Conservation (phyloP, 2,797 vertebrate genomes). For the Xenopus petersii region DNA sequence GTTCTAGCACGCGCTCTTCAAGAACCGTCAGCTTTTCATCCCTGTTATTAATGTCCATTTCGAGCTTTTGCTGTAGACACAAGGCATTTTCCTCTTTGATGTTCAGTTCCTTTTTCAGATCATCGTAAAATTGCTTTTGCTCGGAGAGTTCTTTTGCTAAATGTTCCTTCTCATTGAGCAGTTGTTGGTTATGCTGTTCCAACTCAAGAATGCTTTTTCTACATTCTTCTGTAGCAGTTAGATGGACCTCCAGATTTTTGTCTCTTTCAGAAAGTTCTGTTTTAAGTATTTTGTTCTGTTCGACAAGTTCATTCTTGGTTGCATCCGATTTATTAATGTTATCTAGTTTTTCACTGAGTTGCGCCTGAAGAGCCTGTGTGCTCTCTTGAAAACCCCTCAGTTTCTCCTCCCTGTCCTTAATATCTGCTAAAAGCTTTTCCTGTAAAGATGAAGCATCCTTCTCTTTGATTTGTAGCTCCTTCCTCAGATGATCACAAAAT, state of each 20-base stretch:
- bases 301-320: slow-evolving; percentile 53
- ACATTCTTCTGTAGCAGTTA: slow-evolving; percentile 59
- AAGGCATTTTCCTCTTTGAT: slow-evolving; percentile 57
- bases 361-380: slow-evolving; percentile 64
- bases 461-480: slow-evolving; percentile 50
- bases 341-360: slow-evolving; percentile 66
- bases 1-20: slow-evolving; percentile 61
- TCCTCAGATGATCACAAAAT: slow-evolving; percentile 57
- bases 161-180: slow-evolving; percentile 64
- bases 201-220: slow-evolving; percentile 56
- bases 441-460: slow-evolving; percentile 68
- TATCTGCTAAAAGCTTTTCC: slow-evolving; percentile 57
- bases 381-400: slow-evolving; percentile 61
- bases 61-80: slow-evolving; percentile 67
- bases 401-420: slow-evolving; percentile 62
- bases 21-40: slow-evolving; percentile 65
- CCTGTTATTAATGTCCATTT: slow-evolving; percentile 53
- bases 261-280: slow-evolving; percentile 62
- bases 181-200: slow-evolving; percentile 57
- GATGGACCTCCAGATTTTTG: slow-evolving; percentile 60
- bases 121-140: slow-evolving; percentile 57
- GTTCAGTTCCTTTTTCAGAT: slow-evolving; percentile 54
- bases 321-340: slow-evolving; percentile 64
- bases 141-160: slow-evolving; percentile 67
- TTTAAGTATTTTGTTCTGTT: slow-evolving; percentile 66